Base-by-base conservation (phyloP, 2,888 invertebrate species). In the Aphodius sticticus region DNA sequence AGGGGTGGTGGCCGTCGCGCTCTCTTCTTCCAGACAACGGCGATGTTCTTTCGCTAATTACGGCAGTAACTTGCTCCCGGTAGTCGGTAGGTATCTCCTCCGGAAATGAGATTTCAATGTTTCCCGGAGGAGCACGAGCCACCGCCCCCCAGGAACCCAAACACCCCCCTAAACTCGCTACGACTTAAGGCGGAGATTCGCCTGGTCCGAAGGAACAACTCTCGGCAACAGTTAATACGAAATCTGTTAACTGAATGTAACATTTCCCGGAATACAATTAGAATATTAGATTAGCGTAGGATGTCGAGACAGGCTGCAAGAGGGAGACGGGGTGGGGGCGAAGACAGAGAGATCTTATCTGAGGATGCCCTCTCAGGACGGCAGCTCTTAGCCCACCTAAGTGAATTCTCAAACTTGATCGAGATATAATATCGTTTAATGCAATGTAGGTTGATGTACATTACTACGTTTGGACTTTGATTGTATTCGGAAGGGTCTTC, bases 201-300 rank as follows among this genome's bases (percentile, higher is more conserved):
- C 53, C 53, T 12, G 53, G 53, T 53, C 53, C 53, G 53, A 53
- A 7, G 53, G 12, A 53, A 53, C 53, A 53, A 53, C 53, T 53
- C 81, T 82, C 84, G 84, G 86, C 87, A 88, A 88, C 88, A 87
- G 88, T 88, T 88, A 88, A 88, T 88, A 86, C 85, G 86, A 87
- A 88, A 89, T 88, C 88, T 87, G 89, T 88, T 89, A 89, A 89
- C 89, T 89, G 88, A 87, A 89, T 87, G 88, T 87, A 88, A 87
- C 89, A 88, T 89, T 89, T 88, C 89, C 85, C 85, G 86, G 88
- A 89, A 89, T 89, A 89, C 89, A 89, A 89, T 89, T 89, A 89
- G 89, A 89, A 89, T 89, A 89, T 89, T 89, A 89, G 89, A 89
- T 89, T 89, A 89, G 88, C 86, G 53, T 53, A 53, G 2, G 86